phyloP scores from a whole-genome alignment of 2,888 invertebrate species.

The Phaonia tiefii region DNA sequence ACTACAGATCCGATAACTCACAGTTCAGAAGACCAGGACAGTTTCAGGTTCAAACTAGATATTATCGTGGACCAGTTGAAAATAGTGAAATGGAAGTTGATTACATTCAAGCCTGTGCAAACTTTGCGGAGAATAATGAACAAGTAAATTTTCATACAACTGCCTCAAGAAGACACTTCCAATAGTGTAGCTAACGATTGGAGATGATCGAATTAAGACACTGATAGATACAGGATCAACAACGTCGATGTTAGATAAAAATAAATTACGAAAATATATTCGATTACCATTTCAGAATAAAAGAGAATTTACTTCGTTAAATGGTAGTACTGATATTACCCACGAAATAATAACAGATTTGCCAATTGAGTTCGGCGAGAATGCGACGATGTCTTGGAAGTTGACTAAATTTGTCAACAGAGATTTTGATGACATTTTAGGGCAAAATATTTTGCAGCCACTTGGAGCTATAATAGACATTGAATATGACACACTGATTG shows the following conservation, averaged over 20 bases:
- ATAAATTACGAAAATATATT: constrained; percentile 59
- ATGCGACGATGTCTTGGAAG: background rate
- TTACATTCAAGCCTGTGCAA: constrained; percentile 43
- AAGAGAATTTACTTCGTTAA: constrained; percentile 56
- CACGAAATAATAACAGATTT: too few species aligned
- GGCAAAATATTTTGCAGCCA: constrained; percentile 42
- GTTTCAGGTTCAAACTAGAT: background rate
- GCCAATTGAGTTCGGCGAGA: constrained; percentile 47
- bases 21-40: background rate
- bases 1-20: constrained; percentile 33
- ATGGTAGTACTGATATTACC: too few species aligned
- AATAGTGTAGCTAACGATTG: constrained; percentile 63
- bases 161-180: constrained; percentile 66
- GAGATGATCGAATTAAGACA: constrained; percentile 58
- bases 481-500: constrained; percentile 23
- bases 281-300: constrained; percentile 27
- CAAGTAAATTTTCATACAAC: constrained; percentile 67
- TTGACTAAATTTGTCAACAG: background rate
- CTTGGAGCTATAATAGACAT: constrained; percentile 42
- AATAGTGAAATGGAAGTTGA: constrained; percentile 51
- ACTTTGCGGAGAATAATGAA: constrained; percentile 43
- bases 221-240: constrained; percentile 67
- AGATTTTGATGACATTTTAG: background rate
- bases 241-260: constrained; percentile 56
- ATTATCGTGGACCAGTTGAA: constrained; percentile 1